A percentile compares a stretch with the other conserved stretches of the same genome.
Conservation (phyloP, 2,888 invertebrate species). For the Linnaemya tessellans region DNA sequence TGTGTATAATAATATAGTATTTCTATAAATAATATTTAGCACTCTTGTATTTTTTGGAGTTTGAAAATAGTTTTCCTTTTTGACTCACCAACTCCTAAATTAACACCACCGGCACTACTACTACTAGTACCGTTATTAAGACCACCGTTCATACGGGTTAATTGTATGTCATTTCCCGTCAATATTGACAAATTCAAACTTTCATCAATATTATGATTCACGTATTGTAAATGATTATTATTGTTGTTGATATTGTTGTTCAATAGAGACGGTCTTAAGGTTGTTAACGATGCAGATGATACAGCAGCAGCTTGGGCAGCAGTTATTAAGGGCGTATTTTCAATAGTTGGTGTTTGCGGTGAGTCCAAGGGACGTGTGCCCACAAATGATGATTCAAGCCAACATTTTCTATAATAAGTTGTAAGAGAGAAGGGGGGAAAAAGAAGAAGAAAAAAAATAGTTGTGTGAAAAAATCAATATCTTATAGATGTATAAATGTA, state of each 20-base stretch:
- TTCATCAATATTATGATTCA: slow-evolving; percentile 59
- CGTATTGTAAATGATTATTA: slow-evolving; percentile 69
- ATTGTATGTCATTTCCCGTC: slow-evolving; percentile 68
- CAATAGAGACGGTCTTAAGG: slow-evolving; percentile 36
- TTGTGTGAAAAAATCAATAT: slow-evolving; percentile 44
- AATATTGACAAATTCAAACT: slow-evolving; percentile 59
- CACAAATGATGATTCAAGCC: slow-evolving; percentile 96
- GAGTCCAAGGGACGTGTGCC: slow-evolving; percentile 93
- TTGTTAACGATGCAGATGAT: slow-evolving; percentile 14
- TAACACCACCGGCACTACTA: slow-evolving; percentile 82
- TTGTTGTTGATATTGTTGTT: slow-evolving; percentile 70
- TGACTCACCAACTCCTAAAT: slow-evolving; percentile 69
- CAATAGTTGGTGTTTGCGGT: slow-evolving; percentile 91
- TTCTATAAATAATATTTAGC: slow-evolving; percentile 45
- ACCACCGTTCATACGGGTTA: slow-evolving; percentile 82
- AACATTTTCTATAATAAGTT: slow-evolving; percentile 85
- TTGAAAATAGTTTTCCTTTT: slow-evolving; percentile 57
- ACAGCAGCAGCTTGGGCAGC: slow-evolving; percentile 64
- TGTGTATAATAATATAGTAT: slow-evolving; percentile 1
- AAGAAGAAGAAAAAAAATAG: neutral
- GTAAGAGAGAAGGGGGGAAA: neutral
- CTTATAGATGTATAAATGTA: slow-evolving; percentile 2
- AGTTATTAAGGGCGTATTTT: slow-evolving; percentile 78
- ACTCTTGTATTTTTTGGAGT: slow-evolving; percentile 63
- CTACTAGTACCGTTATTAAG: slow-evolving; percentile 82